These are phyloP conservation scores for Drosophila quasianomalipes DNA, from an alignment of 2,888 invertebrate species.

Conservation along the genomic window DNA sequence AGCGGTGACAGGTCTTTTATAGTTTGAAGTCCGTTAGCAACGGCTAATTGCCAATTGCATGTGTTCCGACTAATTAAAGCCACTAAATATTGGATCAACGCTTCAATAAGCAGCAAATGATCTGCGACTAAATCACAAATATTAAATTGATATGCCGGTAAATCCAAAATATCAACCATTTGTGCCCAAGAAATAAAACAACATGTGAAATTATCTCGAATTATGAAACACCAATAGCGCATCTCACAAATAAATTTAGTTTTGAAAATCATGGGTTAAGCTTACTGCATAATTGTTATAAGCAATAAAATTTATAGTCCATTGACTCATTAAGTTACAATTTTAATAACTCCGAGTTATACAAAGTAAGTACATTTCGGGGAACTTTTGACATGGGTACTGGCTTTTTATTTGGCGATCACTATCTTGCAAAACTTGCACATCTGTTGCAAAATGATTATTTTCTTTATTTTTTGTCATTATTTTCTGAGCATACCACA, in stretches of 20 bases:
- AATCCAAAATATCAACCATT: not conserved
- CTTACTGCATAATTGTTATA: not conserved
- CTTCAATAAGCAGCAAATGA: constrained; percentile 56
- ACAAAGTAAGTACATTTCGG: not conserved
- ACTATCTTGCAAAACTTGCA: not conserved
- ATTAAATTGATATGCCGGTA: not conserved
- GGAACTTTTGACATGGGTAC: not conserved
- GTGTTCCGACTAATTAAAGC: constrained; percentile 57
- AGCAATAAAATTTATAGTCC: not conserved
- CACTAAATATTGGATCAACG: constrained; percentile 22
- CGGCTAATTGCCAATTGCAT: not conserved
- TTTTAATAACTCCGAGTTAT: not conserved
- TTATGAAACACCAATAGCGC: not conserved
- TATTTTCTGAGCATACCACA: not conserved
- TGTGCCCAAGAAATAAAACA: not conserved
- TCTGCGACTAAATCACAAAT: constrained; percentile 15
- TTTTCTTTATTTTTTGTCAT: not conserved
- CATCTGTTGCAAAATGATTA: not conserved
- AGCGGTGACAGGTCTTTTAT: constrained; percentile 27
- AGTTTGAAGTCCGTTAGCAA: not conserved
- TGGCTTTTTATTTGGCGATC: not conserved
- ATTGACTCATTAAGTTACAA: not conserved
- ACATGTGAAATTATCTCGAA: not conserved
- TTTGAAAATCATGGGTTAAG: not conserved
- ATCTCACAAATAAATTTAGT: not conserved